Evolutionary conservation across 1,140 invertebrate species (phyloP), one percentile per base, ranked within the genome.

Genomic region (Diorhabda sublineata): DNA sequence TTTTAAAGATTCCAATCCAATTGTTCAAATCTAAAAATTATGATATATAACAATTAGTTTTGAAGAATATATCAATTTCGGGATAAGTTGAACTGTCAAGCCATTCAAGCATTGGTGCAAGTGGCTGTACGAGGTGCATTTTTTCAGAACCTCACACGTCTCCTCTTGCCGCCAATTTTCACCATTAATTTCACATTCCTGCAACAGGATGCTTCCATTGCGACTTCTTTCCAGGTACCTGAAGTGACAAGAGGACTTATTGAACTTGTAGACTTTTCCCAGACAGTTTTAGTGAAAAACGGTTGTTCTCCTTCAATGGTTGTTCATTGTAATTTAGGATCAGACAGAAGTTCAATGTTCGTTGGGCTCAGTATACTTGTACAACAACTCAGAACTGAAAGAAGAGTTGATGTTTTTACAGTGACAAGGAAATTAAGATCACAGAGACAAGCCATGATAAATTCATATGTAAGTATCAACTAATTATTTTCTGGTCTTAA

Each of bases 311-410:
- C 86, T 11, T 90, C 91, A 9, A 84, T 93, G 69, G 86, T 92
- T 64, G 90, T 94, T 70, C 92, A 95, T 82, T 95, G 92, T 86
- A 91, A 88, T 77, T 84, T 86, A 73, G 94, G 94, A 59, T 92
- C 93, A 7, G 92, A 95, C 80, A 86, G 94, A 73, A 94, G 92
- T 81, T 92, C 92, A 26, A 91, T 96, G 84, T 95, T 95, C 81
- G 92, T 95, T 67, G 91, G 91, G 42, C 85, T 96, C 70, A 92
- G 91, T 79, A 91, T 94, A 77, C 84, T 96, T 59, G 89, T 95
- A 57, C 89, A 92, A 79, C 93, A 96, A 79, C 82, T 95, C 70
- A 85, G 89, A 68, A 87, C 87, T 41, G 94, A 96, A 79, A 89
- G 89, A 68, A 87, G 92, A 74, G 90, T 95, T 42, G 94, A 96